Evolutionary conservation across 2,888 invertebrate species (phyloP).

Genomic region (Caenorhabditis macrosperma): DNA sequence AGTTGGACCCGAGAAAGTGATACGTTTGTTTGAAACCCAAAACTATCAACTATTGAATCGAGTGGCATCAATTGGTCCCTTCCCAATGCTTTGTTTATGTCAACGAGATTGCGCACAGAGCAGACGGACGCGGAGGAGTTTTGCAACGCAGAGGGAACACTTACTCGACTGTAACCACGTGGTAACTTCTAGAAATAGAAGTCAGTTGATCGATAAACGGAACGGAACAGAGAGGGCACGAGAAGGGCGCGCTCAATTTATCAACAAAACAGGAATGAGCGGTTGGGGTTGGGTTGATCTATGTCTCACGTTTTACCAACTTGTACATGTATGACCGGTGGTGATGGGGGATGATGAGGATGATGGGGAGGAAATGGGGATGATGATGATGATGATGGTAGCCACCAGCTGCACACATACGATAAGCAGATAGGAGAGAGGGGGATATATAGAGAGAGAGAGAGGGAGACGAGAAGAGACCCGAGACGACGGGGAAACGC

Average conservation of each 20-base stretch:
- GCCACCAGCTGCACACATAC: slow-evolving; percentile 54
- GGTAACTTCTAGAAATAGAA: not conserved
- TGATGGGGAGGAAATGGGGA: not conserved
- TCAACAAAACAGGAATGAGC: slow-evolving; percentile 18
- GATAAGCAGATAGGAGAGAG: slow-evolving; percentile 52
- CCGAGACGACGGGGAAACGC: not conserved
- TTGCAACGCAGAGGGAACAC: not conserved
- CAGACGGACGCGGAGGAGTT: not conserved
- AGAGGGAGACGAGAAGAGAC: not conserved
- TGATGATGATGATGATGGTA: not conserved
- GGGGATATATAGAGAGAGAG: not conserved
- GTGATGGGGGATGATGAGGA: not conserved
- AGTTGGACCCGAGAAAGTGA: not conserved
- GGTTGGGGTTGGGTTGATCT: no score
- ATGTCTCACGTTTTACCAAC: not conserved
- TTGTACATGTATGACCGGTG: not conserved
- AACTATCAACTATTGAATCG: no score
- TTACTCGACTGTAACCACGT: not conserved
- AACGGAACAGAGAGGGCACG: not conserved
- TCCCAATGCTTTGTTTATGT: not conserved
- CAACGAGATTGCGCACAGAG: not conserved
- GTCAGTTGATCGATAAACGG: not conserved
- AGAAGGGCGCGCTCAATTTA: slow-evolving; percentile 8
- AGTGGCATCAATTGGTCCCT: not conserved
- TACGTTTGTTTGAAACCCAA: not conserved